Conservation (phyloP, 2,113 vertebrate genomes). For the Macquaria ambigua region DNA sequence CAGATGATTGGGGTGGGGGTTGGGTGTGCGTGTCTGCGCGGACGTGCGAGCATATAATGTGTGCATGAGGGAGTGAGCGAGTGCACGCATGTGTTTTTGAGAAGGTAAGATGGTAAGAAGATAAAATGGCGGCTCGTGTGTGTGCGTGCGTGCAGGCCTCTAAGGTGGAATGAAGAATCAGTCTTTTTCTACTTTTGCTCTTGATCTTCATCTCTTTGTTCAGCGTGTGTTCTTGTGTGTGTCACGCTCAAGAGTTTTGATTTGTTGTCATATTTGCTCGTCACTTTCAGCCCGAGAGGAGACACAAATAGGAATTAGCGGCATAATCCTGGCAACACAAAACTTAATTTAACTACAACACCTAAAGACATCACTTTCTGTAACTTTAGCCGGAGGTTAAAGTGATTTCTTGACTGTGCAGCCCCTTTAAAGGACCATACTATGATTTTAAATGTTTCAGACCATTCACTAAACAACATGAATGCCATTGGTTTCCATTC, state of each 20-base stretch:
- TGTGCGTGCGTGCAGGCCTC: slow-evolving; percentile 25
- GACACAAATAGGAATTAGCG: neutral
- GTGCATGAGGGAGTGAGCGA: slow-evolving; percentile 64
- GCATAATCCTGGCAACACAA: neutral
- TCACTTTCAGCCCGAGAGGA: neutral
- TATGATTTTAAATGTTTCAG: neutral
- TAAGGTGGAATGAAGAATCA: slow-evolving; percentile 12
- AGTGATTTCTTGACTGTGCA: neutral
- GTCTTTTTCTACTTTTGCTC: neutral
- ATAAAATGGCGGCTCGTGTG: slow-evolving; percentile 67
- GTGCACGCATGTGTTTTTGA: slow-evolving; percentile 61
- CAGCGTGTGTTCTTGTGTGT: neutral
- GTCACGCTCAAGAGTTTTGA: neutral
- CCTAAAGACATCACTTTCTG: neutral
- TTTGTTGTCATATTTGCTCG: neutral
- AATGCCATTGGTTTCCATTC: neutral
- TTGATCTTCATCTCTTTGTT: neutral
- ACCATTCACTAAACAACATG: neutral
- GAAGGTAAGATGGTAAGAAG: slow-evolving; percentile 55
- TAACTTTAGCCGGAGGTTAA: neutral
- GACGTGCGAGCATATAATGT: slow-evolving; percentile 60
- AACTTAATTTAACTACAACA: neutral
- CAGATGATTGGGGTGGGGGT: slow-evolving; percentile 63
- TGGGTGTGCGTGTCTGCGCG: slow-evolving; percentile 62
- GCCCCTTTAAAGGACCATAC: neutral